These are phyloP conservation scores for Neoseiulus cucumeris DNA, from an alignment of 1,140 invertebrate species.

Conservation along the genomic window DNA sequence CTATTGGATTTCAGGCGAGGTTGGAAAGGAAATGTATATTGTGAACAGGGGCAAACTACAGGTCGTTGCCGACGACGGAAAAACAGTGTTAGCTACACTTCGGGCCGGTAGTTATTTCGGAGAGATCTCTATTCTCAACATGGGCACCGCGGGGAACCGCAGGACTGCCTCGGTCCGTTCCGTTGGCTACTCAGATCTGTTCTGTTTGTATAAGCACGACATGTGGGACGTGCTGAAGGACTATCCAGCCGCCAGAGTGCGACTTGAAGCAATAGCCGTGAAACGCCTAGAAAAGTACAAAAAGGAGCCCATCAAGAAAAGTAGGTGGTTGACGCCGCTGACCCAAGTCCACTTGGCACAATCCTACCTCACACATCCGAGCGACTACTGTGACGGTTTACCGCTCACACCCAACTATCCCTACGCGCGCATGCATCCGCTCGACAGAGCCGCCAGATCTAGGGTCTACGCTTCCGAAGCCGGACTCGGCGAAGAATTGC, in stretches of 20 bases:
- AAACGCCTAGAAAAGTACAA: conserved; percentile 90
- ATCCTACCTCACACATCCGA: neutral
- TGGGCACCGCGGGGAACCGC: conserved; percentile 92
- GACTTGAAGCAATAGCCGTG: conserved; percentile 89
- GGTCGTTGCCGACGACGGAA: conserved; percentile 89
- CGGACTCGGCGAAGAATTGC: conserved; percentile 7
- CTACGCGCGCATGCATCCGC: conserved; percentile 10
- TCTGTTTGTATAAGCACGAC: conserved; percentile 85
- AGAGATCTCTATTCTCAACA: conserved; percentile 98
- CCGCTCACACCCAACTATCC: neutral
- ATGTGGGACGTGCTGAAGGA: conserved; percentile 99
- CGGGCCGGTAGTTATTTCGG: conserved; percentile 97
- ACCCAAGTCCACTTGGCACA: conserved; percentile 2
- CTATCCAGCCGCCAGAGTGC: conserved; percentile 82
- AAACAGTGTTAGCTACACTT: conserved; percentile 83
- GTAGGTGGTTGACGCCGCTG: conserved; percentile 31
- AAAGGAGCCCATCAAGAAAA: conserved; percentile 70
- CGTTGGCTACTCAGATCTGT: conserved; percentile 93
- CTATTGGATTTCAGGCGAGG: conserved; percentile 51
- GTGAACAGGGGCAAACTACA: conserved; percentile 86
- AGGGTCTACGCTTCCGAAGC: conserved; percentile 12
- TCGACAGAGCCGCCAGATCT: conserved; percentile 10
- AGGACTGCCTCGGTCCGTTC: conserved; percentile 86
- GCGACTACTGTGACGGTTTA: conserved; percentile 3
- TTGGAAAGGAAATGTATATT: conserved; percentile 98